phyloP scores from a whole-genome alignment of 2,797 vertebrate genomes.

The Molossus molossus region DNA sequence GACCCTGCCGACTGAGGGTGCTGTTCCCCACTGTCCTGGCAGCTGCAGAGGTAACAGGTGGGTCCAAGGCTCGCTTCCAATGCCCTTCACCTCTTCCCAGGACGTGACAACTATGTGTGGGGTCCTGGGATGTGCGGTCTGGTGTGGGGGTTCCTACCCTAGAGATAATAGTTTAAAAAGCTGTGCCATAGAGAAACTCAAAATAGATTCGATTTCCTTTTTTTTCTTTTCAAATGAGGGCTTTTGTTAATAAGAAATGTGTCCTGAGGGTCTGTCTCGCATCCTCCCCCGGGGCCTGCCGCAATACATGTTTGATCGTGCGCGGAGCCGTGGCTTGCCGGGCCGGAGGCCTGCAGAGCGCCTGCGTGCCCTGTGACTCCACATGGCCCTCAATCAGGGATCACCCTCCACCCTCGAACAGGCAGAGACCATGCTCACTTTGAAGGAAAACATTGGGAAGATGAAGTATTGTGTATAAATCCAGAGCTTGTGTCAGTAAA shows the following conservation, averaged over 20 bases:
- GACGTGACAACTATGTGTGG: too few relatives aligned
- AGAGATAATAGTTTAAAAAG: slow-evolving; percentile 55
- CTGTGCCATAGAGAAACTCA: slow-evolving; percentile 52
- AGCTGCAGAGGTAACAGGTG: too few relatives aligned
- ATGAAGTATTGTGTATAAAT: slow-evolving; percentile 58
- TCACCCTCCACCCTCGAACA: slow-evolving; percentile 60
- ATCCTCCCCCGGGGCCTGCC: background rate
- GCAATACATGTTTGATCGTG: slow-evolving; percentile 79
- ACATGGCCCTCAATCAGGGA: slow-evolving; percentile 67
- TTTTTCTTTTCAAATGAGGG: slow-evolving; percentile 74
- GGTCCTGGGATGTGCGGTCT: too few relatives aligned
- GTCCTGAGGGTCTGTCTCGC: slow-evolving; percentile 56
- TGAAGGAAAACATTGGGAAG: slow-evolving; percentile 45
- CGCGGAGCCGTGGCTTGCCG: background rate
- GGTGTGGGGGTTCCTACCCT: too few relatives aligned
- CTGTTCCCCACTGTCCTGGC: too few relatives aligned
- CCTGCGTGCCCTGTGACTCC: slow-evolving; percentile 63
- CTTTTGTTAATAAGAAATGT: slow-evolving; percentile 75
- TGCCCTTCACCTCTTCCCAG: too few relatives aligned
- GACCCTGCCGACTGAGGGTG: too few relatives aligned
- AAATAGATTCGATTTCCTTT: slow-evolving; percentile 33
- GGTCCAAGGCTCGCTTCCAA: too few relatives aligned
- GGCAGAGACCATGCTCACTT: slow-evolving; percentile 67
- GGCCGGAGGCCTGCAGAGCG: background rate
- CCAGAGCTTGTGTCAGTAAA: slow-evolving; percentile 52